Conservation (phyloP, 2,113 vertebrate genomes). For the Paramisgurnus dabryanus region DNA sequence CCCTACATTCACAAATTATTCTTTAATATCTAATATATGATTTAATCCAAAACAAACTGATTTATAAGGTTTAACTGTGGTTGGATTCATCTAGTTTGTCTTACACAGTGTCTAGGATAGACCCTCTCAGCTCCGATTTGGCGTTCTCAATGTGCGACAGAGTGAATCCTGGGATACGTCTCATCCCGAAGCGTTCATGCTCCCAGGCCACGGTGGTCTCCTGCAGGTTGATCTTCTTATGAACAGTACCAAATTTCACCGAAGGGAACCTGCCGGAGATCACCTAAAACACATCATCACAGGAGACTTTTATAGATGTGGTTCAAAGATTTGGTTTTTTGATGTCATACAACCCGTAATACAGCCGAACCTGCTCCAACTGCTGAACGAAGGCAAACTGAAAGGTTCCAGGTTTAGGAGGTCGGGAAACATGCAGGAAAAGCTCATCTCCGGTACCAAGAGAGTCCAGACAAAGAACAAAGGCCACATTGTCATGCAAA, state of each 20-base stretch:
- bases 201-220: constrained; percentile 76
- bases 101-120: constrained; percentile 75
- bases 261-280: constrained; percentile 71
- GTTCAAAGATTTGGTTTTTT: too few relatives aligned
- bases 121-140: constrained; percentile 69
- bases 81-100: not conserved
- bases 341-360: not conserved
- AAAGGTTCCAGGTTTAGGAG: constrained; percentile 67
- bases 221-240: constrained; percentile 80
- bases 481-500: constrained; percentile 77
- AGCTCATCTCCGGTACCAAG: constrained; percentile 73
- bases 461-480: constrained; percentile 77
- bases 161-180: constrained; percentile 75
- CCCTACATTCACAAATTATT: constrained; percentile 56
- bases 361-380: constrained; percentile 69
- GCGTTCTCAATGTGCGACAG: constrained; percentile 75
- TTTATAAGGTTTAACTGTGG: not conserved
- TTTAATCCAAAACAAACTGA: too few relatives aligned
- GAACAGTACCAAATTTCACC: constrained; percentile 71
- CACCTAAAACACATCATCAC: constrained; percentile 60
- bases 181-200: constrained; percentile 76
- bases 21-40: not conserved
- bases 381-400: constrained; percentile 69
- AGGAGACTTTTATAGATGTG: not conserved
- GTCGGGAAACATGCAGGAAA: constrained; percentile 76